Evolutionary conservation across 2,113 vertebrate genomes (phyloP).

Genomic region (Macquaria ambigua): DNA sequence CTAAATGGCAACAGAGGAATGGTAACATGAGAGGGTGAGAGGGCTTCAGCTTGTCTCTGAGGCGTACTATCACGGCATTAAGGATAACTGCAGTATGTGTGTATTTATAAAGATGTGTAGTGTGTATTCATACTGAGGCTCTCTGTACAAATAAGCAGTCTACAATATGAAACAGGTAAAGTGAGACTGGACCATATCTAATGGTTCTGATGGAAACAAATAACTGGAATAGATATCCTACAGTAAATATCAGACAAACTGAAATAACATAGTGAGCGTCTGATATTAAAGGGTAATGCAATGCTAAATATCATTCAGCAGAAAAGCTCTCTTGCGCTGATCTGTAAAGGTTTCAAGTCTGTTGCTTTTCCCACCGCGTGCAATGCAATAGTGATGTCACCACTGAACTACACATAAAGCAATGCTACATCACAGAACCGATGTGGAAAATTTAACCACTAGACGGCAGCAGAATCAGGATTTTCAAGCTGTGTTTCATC

Average conservation of each 20-base stretch:
- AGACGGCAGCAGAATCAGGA: slow-evolving; percentile 56
- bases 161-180: neutral
- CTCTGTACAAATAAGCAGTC: neutral
- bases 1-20: slow-evolving; percentile 67
- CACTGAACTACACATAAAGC: neutral
- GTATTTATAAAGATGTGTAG: slow-evolving; percentile 30
- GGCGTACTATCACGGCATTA: slow-evolving; percentile 18
- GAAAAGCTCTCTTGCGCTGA: neutral
- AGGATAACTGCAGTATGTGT: slow-evolving; percentile 29
- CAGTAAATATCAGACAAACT: neutral
- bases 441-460: slow-evolving; percentile 17
- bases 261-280: neutral
- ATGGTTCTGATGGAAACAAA: neutral
- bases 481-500: neutral
- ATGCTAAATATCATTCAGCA: neutral
- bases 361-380: neutral
- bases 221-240: neutral
- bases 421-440: neutral
- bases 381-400: neutral
- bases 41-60: slow-evolving; percentile 47
- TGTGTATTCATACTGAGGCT: neutral
- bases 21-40: slow-evolving; percentile 71
- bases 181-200: neutral
- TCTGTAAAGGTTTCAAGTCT: neutral
- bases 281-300: neutral